Percentiles rank a stretch among this genome's conserved stretches.
These are phyloP conservation scores for Ceryle rudis DNA, from an alignment of 2,797 vertebrate species.

Conservation along the genomic window DNA sequence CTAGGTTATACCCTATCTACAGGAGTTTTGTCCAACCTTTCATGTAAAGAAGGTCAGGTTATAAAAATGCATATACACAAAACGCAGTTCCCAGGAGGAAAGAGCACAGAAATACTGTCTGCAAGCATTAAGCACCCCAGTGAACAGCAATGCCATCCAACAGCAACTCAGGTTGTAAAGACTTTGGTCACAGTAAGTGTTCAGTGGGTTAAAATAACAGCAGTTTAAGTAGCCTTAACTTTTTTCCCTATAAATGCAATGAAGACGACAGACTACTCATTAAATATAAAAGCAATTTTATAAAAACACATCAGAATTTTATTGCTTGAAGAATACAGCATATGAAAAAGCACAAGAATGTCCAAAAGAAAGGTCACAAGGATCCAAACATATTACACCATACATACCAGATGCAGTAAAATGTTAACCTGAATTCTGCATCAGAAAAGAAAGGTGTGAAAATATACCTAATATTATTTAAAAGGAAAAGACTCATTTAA, in stretches of 20 bases:
- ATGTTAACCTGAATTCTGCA: slow-evolving; percentile 86
- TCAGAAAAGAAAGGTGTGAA: slow-evolving; percentile 83
- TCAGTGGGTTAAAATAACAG: slow-evolving; percentile 4
- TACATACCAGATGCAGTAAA: slow-evolving; percentile 86
- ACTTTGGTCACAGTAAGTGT: neutral
- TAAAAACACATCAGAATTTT: slow-evolving; percentile 90
- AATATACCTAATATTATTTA: slow-evolving; percentile 79
- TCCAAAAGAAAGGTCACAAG: slow-evolving; percentile 88
- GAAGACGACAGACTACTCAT: slow-evolving; percentile 61
- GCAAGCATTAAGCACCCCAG: slow-evolving; percentile 14
- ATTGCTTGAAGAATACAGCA: slow-evolving; percentile 99
- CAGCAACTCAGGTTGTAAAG: neutral
- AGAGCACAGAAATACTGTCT: neutral
- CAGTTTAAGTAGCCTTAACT: neutral
- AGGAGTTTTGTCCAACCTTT: neutral
- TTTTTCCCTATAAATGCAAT: slow-evolving; percentile 18
- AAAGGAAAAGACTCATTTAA: slow-evolving; percentile 78
- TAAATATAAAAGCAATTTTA: slow-evolving; percentile 83
- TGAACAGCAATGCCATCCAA: neutral
- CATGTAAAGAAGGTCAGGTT: neutral
- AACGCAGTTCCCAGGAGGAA: slow-evolving; percentile 28
- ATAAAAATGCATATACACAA: slow-evolving; percentile 12
- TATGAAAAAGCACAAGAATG: slow-evolving; percentile 89
- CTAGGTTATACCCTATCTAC: neutral
- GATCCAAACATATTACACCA: slow-evolving; percentile 84